phyloP scores from a whole-genome alignment of 2,888 invertebrate genomes.

The Oeneis ivallda region DNA sequence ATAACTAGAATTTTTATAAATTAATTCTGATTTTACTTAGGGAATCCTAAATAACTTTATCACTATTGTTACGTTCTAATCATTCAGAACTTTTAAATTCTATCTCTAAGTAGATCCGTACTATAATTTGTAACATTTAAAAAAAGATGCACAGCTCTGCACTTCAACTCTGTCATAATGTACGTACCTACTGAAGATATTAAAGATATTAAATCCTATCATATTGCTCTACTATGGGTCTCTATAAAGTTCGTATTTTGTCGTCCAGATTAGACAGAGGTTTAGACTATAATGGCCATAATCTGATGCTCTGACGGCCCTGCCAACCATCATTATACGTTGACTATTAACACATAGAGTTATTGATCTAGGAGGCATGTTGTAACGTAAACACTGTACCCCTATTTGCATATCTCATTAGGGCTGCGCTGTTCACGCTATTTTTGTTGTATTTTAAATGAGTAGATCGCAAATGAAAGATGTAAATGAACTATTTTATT shows the following conservation, averaged over 20 bases:
- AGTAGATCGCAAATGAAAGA: neutral
- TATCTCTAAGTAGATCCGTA: no score
- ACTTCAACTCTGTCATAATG: neutral
- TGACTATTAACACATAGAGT: constrained; percentile 33
- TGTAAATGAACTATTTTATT: neutral
- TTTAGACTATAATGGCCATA: constrained; percentile 10
- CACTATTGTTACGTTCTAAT: no score
- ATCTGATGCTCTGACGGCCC: constrained; percentile 15
- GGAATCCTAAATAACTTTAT: no score
- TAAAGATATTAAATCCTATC: neutral
- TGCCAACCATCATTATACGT: constrained; percentile 13
- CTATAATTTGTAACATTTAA: neutral
- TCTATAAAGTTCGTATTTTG: neutral
- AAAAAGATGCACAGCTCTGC: neutral
- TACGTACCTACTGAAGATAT: no score
- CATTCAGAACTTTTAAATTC: no score
- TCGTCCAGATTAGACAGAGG: neutral
- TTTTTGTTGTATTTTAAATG: constrained; percentile 34
- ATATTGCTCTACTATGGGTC: neutral
- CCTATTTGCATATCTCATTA: constrained; percentile 43
- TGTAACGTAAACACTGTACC: constrained; percentile 39
- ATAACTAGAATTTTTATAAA: no score
- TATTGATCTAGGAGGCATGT: constrained; percentile 40
- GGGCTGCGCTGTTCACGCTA: constrained; percentile 50
- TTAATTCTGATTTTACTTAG: no score